Percentiles rank a stretch among this genome's conserved stretches.
These are phyloP conservation scores for Muntiacus reevesi DNA, from an alignment of 2,113 vertebrate genomes.

Conservation along the genomic window DNA sequence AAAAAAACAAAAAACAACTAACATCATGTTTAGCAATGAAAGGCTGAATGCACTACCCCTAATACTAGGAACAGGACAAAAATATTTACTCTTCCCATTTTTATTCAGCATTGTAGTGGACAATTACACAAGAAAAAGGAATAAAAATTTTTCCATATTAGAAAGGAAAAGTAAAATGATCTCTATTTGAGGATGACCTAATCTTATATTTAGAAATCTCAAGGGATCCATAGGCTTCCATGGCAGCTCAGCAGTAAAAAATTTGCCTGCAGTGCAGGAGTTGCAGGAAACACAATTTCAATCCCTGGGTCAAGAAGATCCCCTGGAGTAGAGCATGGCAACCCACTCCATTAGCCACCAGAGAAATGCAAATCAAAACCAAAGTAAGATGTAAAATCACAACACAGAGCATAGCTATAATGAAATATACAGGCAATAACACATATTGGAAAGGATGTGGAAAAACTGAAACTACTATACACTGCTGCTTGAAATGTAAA, in stretches of 20 bases:
- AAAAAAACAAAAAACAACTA: neutral
- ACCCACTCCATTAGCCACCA: neutral
- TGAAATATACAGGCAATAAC: neutral
- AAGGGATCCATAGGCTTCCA: neutral
- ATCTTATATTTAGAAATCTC: neutral
- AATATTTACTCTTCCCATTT: neutral
- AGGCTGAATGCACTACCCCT: neutral
- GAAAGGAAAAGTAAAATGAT: neutral
- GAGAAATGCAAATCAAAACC: neutral
- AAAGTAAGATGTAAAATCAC: neutral
- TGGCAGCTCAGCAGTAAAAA: neutral
- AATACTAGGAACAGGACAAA: neutral
- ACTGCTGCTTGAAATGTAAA: neutral
- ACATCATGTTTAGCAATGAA: neutral
- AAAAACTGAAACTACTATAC: neutral
- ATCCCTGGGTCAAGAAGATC: neutral
- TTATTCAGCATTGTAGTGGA: neutral
- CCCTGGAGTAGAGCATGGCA: neutral
- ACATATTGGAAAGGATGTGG: neutral
- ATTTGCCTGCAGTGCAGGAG: neutral
- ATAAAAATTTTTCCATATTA: neutral
- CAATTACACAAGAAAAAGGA: neutral
- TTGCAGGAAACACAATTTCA: neutral
- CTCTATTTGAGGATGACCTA: neutral
- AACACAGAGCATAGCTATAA: neutral